phyloP scores from a whole-genome alignment of 35 echinoderm and acorn worm species.

The Chiridota heheva region DNA sequence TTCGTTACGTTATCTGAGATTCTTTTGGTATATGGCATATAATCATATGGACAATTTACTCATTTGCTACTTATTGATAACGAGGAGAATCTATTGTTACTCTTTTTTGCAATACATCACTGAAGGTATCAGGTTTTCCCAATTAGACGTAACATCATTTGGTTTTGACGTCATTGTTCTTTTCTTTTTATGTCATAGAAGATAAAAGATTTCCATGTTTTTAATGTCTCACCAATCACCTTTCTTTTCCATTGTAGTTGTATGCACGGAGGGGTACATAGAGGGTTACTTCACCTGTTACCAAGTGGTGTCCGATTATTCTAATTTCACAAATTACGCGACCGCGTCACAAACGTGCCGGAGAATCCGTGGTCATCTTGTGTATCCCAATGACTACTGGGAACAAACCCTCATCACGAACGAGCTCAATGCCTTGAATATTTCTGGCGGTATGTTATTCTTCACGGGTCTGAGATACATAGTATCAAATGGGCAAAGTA shows the following conservation, averaged over 20 bases:
- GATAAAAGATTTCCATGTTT: too few species aligned
- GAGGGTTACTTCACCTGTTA: conserved; percentile 66
- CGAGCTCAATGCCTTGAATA: conserved; percentile 7
- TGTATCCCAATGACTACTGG: conserved; percentile 34
- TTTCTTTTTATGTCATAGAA: too few species aligned
- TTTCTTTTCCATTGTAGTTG: conserved; percentile 40
- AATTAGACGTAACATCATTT: too few species aligned
- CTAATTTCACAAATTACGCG: conserved; percentile 39
- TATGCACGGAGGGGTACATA: conserved; percentile 54
- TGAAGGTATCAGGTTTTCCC: too few species aligned
- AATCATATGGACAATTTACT: too few species aligned
- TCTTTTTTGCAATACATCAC: too few species aligned
- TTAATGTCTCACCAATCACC: too few species aligned
- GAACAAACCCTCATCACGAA: conserved; percentile 47
- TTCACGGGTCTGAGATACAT: conserved; percentile 22
- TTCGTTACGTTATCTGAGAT: too few species aligned
- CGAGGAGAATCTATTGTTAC: too few species aligned
- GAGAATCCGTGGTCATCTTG: conserved; percentile 41
- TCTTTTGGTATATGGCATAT: too few species aligned
- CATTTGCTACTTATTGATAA: too few species aligned
- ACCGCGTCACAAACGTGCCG: conserved; percentile 28
- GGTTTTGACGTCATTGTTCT: too few species aligned
- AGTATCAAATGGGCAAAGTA: background rate
- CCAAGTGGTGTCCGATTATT: conserved; percentile 21
- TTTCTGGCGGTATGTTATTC: conserved; percentile 16